Percentiles rank a stretch among this genome's conserved stretches.
Evolutionary conservation across 2,113 vertebrate genomes (phyloP).

Genomic region (Sapajus apella): DNA sequence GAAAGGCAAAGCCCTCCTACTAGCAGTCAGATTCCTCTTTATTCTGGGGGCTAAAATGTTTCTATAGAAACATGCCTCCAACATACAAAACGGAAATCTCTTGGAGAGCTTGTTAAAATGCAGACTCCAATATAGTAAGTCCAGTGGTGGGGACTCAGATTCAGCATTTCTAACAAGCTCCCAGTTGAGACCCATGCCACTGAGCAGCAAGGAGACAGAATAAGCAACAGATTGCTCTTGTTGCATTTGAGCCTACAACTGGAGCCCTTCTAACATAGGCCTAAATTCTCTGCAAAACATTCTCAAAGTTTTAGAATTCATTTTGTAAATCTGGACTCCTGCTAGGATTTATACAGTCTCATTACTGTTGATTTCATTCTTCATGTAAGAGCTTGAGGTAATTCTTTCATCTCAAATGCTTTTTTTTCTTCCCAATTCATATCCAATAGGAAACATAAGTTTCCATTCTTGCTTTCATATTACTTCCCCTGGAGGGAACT

Average conservation of each 20-base stretch:
- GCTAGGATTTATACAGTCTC: not conserved
- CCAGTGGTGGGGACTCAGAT: not conserved
- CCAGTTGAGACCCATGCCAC: not conserved
- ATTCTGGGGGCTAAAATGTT: not conserved
- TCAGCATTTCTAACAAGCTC: not conserved
- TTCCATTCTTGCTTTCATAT: conserved; percentile 6
- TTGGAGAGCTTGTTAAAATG: not conserved
- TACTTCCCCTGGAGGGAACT: conserved; percentile 16
- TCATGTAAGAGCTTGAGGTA: conserved; percentile 20
- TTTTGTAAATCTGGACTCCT: not conserved
- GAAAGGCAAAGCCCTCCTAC: not conserved
- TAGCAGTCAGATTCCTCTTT: not conserved
- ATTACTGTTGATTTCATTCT: conserved; percentile 29
- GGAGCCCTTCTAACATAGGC: not conserved
- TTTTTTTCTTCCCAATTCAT: not conserved
- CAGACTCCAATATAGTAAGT: not conserved
- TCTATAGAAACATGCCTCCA: not conserved
- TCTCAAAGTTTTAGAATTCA: not conserved
- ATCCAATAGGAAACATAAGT: conserved; percentile 45
- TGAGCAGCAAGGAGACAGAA: not conserved
- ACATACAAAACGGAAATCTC: not conserved
- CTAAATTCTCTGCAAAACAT: not conserved
- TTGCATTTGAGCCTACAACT: not conserved
- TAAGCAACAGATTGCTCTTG: not conserved
- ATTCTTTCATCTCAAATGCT: not conserved